Conservation (phyloP, 2,888 invertebrate genomes). For the Tenodera sinensis region DNA sequence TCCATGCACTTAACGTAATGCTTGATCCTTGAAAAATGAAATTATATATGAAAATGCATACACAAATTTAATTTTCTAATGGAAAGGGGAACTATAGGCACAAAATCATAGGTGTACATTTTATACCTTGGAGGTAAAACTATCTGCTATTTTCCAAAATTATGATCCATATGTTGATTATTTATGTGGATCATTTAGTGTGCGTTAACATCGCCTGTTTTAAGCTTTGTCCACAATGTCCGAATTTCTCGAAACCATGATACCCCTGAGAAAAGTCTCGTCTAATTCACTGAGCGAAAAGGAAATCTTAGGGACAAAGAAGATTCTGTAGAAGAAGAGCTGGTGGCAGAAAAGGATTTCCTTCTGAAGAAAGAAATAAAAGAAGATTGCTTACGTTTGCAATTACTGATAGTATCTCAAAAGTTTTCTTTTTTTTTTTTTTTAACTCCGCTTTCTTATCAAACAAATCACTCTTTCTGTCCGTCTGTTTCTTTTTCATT, state of each 20-base stretch:
- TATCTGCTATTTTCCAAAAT: too few species aligned
- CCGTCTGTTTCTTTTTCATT: neutral
- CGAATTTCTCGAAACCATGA: neutral
- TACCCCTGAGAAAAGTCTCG: neutral
- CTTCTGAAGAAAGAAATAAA: neutral
- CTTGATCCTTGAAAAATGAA: too few species aligned
- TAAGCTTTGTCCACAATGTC: too few species aligned
- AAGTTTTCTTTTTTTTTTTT: neutral
- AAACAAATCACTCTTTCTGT: neutral
- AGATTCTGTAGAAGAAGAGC: neutral
- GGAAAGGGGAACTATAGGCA: too few species aligned
- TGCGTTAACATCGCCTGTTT: too few species aligned
- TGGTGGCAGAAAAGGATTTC: neutral
- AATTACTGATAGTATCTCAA: constrained; percentile 16
- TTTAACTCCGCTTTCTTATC: neutral
- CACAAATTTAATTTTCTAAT: too few species aligned
- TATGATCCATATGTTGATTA: too few species aligned
- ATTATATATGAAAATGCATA: too few species aligned
- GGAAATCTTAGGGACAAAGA: constrained; percentile 1
- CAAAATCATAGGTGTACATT: too few species aligned
- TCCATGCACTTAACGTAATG: too few species aligned
- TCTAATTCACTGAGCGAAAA: neutral
- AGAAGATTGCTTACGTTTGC: constrained; percentile 27
- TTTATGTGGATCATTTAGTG: too few species aligned
- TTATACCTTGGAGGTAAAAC: too few species aligned